Percentiles rank a stretch among this genome's conserved stretches.
Evolutionary conservation across 2,113 vertebrate species (phyloP).

Genomic region (Apistogramma diplotaenia): DNA sequence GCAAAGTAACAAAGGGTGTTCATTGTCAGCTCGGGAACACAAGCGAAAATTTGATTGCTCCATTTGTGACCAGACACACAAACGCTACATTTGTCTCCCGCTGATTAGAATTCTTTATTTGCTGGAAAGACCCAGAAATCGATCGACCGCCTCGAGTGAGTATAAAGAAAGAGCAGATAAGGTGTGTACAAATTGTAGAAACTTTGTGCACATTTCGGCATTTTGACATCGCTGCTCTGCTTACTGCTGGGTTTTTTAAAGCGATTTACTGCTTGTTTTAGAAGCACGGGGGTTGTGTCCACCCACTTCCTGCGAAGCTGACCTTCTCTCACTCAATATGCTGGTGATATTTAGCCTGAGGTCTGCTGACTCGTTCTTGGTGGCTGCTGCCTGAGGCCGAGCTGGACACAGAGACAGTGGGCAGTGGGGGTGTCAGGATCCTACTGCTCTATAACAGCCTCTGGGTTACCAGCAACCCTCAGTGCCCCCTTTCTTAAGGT

Average conservation of each 20-base stretch:
- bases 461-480: not conserved
- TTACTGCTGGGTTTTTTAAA: not conserved
- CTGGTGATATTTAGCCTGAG: not conserved
- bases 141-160: not conserved
- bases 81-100: not conserved
- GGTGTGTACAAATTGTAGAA: not conserved
- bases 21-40: not conserved
- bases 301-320: slow-evolving; percentile 2
- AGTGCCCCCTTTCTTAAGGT: not conserved
- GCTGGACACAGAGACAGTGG: slow-evolving; percentile 8
- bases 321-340: slow-evolving; percentile 20
- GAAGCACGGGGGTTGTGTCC: not conserved
- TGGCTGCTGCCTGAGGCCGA: not conserved
- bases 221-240: not conserved
- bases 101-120: slow-evolving; percentile 4
- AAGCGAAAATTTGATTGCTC: not conserved
- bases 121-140: slow-evolving; percentile 3
- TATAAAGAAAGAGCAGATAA: not conserved
- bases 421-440: not conserved
- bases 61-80: not conserved
- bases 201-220: not conserved
- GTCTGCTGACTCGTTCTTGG: slow-evolving; percentile 9
- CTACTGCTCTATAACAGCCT: slow-evolving; percentile 14
- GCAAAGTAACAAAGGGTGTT: slow-evolving; percentile 7
- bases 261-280: slow-evolving; percentile 21